Conservation (phyloP, 2,888 invertebrate genomes). For the Chloroclysta siterata region DNA sequence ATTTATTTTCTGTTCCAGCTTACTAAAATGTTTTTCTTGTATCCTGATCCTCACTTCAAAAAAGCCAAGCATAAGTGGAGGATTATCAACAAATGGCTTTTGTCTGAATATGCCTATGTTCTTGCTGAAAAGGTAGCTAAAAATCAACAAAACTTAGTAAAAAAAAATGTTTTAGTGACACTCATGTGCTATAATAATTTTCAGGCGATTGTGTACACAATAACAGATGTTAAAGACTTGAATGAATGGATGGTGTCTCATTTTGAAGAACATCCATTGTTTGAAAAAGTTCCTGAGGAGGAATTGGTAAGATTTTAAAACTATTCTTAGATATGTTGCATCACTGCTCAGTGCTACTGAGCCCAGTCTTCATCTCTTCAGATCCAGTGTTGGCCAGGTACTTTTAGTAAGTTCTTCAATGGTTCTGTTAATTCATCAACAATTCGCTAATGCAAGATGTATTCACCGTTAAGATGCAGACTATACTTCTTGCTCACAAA, state of each 20-base stretch:
- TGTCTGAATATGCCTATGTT: constrained; percentile 99
- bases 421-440: no score
- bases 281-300: constrained; percentile 89
- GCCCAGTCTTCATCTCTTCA: no score
- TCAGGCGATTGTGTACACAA: constrained; percentile 96
- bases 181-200: constrained; percentile 2
- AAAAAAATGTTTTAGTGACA: not conserved
- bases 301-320: constrained; percentile 86
- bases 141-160: not conserved
- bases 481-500: no score
- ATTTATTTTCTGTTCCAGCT: constrained; percentile 87
- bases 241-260: constrained; percentile 99
- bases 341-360: no score
- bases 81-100: constrained; percentile 95
- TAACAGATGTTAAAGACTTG: constrained; percentile 98
- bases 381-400: no score
- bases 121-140: constrained; percentile 89
- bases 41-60: constrained; percentile 99
- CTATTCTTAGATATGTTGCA: not conserved
- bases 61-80: constrained; percentile 99
- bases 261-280: constrained; percentile 95
- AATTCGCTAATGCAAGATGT: no score
- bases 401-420: no score
- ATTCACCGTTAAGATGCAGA: no score
- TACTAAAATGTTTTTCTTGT: constrained; percentile 98